Evolutionary conservation across 2,888 invertebrate species (phyloP).

Genomic region (Phorcus lineatus): DNA sequence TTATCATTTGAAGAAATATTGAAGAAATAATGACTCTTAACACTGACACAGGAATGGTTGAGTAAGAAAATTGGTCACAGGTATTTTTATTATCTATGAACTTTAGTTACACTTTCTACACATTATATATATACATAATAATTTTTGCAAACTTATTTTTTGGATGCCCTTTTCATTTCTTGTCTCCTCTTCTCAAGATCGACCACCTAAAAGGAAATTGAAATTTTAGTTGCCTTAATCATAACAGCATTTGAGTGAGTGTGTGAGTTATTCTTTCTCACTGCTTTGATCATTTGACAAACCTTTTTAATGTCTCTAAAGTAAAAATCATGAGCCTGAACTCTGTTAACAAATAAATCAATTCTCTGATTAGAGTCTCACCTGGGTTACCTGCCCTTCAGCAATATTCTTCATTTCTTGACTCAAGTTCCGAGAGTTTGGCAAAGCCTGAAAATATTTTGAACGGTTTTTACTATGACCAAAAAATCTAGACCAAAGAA

Average conservation of each 20-base stretch:
- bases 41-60: neutral
- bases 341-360: neutral
- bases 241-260: neutral
- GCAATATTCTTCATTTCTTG: conserved; percentile 68
- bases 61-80: neutral
- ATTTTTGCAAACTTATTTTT: conserved; percentile 17
- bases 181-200: conserved; percentile 40
- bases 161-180: conserved; percentile 30
- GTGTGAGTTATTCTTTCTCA: no score
- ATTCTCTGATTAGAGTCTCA: conserved; percentile 26
- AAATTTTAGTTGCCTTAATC: neutral
- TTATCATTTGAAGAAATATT: no score
- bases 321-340: neutral
- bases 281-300: no score
- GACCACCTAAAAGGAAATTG: conserved; percentile 37
- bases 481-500: neutral
- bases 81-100: neutral
- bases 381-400: conserved; percentile 65
- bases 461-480: neutral
- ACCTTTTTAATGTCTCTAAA: no score
- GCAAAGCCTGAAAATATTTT: conserved; percentile 57
- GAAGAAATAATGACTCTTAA: no score
- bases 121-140: no score
- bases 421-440: conserved; percentile 64
- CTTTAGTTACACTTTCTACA: neutral